Base-by-base conservation (phyloP, 1,140 invertebrate genomes). In the Ectropis grisescens region DNA sequence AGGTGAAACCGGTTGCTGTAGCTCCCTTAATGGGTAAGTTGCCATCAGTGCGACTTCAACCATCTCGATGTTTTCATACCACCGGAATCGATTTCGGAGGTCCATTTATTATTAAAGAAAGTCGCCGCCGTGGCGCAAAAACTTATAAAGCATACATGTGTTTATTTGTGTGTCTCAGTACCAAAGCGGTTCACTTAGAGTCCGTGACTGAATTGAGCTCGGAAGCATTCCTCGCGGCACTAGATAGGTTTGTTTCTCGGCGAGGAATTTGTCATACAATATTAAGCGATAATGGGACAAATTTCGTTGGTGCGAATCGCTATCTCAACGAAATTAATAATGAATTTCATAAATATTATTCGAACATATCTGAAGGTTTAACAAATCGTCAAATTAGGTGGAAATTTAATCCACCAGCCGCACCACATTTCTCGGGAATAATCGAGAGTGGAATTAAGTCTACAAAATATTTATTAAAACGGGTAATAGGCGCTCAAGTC, bases 111-210 rank as follows among this genome's bases (percentile, higher is more conserved):
- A 33, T 58, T 9, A 41, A 42, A 10, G 14, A 40, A 7, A 15
- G 16, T 0, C 4, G n/a, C 4, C 4, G 6, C 2, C 24, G 24
- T 3, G 10, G 10, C 10, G 24, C 24, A 2, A 4, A 10, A 2
- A 12, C 23, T 12, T 9, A 24, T 24, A 85, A 84, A 36, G 54
- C 45, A 1, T 84, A 82, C 37, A 29, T 82, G 5, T 58, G 47
- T 10, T 1, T 84, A 2, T 84, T 84, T 34, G 58, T 82, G 3
- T 84, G 80, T 33, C 62, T 82, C 10, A 25, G 45, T 1, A 74
- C 70, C 1, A 61, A 57, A 25, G 82, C 72, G 2, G 35, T 82
- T 11, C 81, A 83, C 37, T 37, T 85, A 7, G 81, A 84, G 41
- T 11, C 79, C 0, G 74, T 82, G 0, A 50, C 52, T 0, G 47